Percentiles rank a stretch among this genome's conserved stretches.
phyloP scores from a whole-genome alignment of 2,888 invertebrate species.

The Ormia ochracea region DNA sequence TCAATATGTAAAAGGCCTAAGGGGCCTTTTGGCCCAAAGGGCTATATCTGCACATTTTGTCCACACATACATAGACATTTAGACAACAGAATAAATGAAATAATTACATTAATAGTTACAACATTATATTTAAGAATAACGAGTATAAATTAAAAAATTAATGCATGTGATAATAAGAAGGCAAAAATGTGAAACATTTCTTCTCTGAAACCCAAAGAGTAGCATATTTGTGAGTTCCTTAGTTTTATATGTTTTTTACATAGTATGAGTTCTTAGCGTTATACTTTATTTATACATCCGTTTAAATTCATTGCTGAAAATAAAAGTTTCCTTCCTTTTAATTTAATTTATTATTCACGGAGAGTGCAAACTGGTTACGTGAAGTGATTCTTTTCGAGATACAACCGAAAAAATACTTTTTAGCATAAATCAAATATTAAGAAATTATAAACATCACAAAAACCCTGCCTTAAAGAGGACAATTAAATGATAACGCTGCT shows the following conservation, averaged over 20 bases:
- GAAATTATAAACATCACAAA: too few relatives aligned
- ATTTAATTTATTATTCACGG: slow-evolving; percentile 27
- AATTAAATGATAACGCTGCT: too few relatives aligned
- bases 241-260: not conserved
- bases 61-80: too few relatives aligned
- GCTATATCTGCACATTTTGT: too few relatives aligned
- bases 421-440: too few relatives aligned
- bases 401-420: too few relatives aligned
- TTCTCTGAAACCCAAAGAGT: slow-evolving; percentile 7
- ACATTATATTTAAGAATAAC: not conserved
- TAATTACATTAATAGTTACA: too few relatives aligned
- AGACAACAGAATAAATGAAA: too few relatives aligned
- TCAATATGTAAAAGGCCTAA: too few relatives aligned
- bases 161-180: not conserved
- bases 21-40: too few relatives aligned
- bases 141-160: not conserved
- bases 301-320: slow-evolving; percentile 36
- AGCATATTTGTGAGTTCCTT: not conserved
- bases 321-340: slow-evolving; percentile 43
- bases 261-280: not conserved
- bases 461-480: too few relatives aligned
- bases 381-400: not conserved
- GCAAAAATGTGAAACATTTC: not conserved
- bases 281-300: slow-evolving; percentile 15
- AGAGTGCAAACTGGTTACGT: not conserved